A percentile compares a stretch with the other conserved stretches of the same genome.
These are phyloP conservation scores for Ceyx erithaca DNA, from an alignment of 2,797 vertebrate species.

Conservation along the genomic window DNA sequence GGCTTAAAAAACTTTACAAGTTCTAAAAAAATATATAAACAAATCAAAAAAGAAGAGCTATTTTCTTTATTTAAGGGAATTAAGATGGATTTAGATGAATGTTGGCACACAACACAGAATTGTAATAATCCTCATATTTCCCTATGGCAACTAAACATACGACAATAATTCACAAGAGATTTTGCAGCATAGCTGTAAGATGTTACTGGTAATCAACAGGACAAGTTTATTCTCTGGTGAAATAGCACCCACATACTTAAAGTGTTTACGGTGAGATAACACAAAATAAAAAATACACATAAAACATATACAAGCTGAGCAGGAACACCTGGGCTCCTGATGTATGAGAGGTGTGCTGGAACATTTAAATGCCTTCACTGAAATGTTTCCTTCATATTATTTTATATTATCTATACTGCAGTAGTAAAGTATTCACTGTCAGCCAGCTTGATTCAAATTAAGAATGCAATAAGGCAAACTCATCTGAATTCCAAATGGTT, in stretches of 20 bases:
- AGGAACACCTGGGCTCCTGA: neutral
- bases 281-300: neutral
- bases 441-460: slow-evolving; percentile 36
- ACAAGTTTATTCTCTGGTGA: neutral
- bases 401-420: neutral
- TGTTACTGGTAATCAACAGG: neutral
- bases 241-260: neutral
- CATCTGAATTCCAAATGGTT: slow-evolving; percentile 58
- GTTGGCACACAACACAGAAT: neutral
- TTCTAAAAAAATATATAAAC: neutral
- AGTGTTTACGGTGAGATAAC: slow-evolving; percentile 14
- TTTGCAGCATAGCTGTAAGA: neutral
- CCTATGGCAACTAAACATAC: neutral
- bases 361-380: neutral
- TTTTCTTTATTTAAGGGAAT: neutral
- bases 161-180: neutral
- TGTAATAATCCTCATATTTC: neutral
- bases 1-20: neutral
- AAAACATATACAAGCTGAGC: neutral
- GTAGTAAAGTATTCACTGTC: neutral
- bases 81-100: neutral
- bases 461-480: slow-evolving; percentile 48
- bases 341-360: neutral
- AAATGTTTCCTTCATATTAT: neutral
- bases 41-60: neutral